A percentile compares a stretch with the other conserved stretches of the same genome.
phyloP scores from a whole-genome alignment of 2,797 vertebrate genomes.

The Falco cherrug region DNA sequence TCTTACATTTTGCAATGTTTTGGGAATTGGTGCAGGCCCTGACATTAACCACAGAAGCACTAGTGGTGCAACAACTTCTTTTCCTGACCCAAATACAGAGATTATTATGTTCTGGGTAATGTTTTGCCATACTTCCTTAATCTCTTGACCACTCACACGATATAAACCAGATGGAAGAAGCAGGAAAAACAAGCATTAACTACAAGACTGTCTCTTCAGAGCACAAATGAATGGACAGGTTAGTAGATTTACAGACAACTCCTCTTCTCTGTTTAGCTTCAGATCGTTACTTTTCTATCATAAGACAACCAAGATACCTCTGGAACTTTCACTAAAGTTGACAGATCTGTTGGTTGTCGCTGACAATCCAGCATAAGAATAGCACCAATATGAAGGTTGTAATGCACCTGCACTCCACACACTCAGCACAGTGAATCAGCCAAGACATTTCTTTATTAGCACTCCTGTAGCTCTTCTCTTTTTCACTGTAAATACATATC shows the following conservation, averaged over 20 bases:
- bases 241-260: neutral
- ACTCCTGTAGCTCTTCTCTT: neutral
- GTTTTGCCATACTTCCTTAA: neutral
- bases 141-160: neutral
- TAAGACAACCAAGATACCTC: neutral
- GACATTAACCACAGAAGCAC: neutral
- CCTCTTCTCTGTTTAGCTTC: neutral
- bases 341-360: neutral
- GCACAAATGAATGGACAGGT: neutral
- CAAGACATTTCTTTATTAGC: neutral
- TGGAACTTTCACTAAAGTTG: neutral
- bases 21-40: neutral
- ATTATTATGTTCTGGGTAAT: neutral
- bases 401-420: neutral
- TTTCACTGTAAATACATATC: neutral
- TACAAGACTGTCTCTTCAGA: neutral
- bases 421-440: neutral
- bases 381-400: neutral
- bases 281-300: neutral
- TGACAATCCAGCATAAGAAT: neutral
- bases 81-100: neutral
- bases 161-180: neutral
- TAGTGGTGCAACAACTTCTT: neutral
- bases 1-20: neutral
- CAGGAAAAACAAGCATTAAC: neutral